Evolutionary conservation across 2,113 vertebrate species (phyloP).

Genomic region (Picathartes gymnocephalus): DNA sequence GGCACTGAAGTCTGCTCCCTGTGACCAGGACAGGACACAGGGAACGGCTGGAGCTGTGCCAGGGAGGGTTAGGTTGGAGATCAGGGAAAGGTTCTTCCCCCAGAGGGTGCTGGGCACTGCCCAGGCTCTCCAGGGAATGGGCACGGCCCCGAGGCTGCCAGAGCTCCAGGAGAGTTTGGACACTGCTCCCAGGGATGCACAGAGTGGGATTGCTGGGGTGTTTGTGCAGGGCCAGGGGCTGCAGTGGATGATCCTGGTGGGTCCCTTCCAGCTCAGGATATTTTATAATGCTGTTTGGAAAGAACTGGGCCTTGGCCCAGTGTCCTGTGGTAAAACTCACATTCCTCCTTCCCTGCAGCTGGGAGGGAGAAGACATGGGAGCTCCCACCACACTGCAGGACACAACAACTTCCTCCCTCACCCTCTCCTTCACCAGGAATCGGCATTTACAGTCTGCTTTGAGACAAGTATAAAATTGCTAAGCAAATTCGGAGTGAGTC

Average conservation of each 20-base stretch:
- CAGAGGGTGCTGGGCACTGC: not conserved
- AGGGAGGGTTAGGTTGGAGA: accelerated
- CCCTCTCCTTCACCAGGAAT: not conserved
- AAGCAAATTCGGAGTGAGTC: not conserved
- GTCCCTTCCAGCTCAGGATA: not conserved
- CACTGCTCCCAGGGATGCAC: accelerated
- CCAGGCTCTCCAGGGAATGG: not conserved
- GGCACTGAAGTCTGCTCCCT: not conserved
- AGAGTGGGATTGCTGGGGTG: not conserved
- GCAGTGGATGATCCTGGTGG: accelerated
- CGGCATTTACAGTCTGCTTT: not conserved
- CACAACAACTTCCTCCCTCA: not conserved
- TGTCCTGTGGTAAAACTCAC: not conserved
- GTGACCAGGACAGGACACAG: not conserved
- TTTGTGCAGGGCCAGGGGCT: not conserved
- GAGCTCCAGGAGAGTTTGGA: not conserved
- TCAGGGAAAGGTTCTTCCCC: not conserved
- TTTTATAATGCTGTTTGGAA: not conserved
- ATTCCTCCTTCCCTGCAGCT: not conserved
- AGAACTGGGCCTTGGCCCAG: not conserved
- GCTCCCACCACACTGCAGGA: not conserved
- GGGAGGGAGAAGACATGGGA: not conserved
- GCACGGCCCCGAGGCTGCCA: not conserved
- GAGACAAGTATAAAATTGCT: not conserved
- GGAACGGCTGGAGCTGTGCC: accelerated